Evolutionary conservation across 2,797 vertebrate genomes (phyloP).

Genomic region (Botia kubotai): DNA sequence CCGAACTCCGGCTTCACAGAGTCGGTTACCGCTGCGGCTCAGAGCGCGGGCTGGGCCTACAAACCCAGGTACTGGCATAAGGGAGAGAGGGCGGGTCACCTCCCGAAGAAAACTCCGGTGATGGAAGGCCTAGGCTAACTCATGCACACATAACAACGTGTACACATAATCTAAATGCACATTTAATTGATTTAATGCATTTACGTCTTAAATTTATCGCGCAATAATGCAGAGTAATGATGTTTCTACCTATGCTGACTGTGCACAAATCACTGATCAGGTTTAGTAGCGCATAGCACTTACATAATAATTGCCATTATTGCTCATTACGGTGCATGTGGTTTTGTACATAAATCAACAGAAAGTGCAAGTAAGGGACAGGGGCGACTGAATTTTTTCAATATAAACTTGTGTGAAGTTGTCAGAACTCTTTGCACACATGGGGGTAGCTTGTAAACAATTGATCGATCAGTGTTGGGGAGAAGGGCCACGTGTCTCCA

Average conservation of each 20-base stretch:
- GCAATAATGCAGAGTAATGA: background rate
- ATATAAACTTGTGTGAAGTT: background rate
- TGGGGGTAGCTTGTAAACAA: constrained; percentile 48
- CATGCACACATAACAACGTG: constrained; percentile 26
- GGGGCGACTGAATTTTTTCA: background rate
- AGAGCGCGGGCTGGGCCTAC: constrained; percentile 87
- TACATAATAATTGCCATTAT: background rate
- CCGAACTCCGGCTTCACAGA: constrained; percentile 89
- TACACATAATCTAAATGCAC: background rate
- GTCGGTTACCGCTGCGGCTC: constrained; percentile 84
- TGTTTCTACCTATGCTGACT: background rate
- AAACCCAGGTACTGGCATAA: constrained; percentile 89
- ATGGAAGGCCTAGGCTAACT: constrained; percentile 79
- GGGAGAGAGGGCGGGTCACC: constrained; percentile 72
- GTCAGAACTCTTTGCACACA: background rate
- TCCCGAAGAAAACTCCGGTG: constrained; percentile 82
- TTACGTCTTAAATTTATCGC: background rate
- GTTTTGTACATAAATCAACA: background rate
- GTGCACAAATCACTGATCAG: constrained; percentile 1
- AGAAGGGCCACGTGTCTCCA: constrained; percentile 53
- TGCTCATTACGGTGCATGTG: background rate
- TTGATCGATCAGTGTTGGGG: constrained; percentile 35
- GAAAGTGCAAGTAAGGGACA: background rate
- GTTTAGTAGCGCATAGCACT: background rate
- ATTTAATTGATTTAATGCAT: background rate